Conservation (phyloP, 2,888 invertebrate genomes). For the Muscina levida region DNA sequence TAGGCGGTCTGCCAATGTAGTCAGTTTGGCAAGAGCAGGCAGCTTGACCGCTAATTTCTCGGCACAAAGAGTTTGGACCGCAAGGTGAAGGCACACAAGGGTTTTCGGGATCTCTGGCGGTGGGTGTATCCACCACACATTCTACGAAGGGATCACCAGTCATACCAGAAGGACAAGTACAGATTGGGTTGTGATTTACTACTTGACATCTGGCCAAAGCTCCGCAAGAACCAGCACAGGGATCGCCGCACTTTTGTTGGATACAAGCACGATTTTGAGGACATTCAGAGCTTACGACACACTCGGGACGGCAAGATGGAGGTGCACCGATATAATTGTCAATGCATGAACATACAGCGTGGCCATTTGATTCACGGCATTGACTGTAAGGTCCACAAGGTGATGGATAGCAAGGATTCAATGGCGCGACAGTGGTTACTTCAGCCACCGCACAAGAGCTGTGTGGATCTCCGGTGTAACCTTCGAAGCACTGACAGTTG, state of each 20-base stretch:
- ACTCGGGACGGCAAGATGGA: constrained; percentile 85
- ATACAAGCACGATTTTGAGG: constrained; percentile 83
- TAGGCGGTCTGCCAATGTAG: constrained; percentile 91
- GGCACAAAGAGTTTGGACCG: constrained; percentile 91
- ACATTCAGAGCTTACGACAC: constrained; percentile 85
- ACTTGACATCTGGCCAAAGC: constrained; percentile 84
- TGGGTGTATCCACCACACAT: constrained; percentile 80
- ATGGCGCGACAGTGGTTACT: constrained; percentile 73
- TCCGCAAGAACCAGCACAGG: constrained; percentile 85
- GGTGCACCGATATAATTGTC: constrained; percentile 84
- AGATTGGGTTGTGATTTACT: constrained; percentile 85
- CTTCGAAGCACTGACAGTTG: constrained; percentile 87
- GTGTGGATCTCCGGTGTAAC: constrained; percentile 87
- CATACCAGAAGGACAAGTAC: constrained; percentile 83
- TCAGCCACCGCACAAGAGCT: constrained; percentile 82
- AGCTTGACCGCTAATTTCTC: constrained; percentile 89
- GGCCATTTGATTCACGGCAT: constrained; percentile 83
- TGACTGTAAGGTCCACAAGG: constrained; percentile 86
- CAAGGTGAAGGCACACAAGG: constrained; percentile 91
- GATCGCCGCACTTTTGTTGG: constrained; percentile 84
- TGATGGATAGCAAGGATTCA: constrained; percentile 83
- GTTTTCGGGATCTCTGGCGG: constrained; percentile 80
- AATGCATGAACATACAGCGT: constrained; percentile 84
- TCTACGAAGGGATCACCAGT: constrained; percentile 84
- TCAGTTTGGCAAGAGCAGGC: constrained; percentile 91